Base-by-base conservation (phyloP, 2,113 vertebrate genomes). In the Nerophis lumbriciformis region DNA sequence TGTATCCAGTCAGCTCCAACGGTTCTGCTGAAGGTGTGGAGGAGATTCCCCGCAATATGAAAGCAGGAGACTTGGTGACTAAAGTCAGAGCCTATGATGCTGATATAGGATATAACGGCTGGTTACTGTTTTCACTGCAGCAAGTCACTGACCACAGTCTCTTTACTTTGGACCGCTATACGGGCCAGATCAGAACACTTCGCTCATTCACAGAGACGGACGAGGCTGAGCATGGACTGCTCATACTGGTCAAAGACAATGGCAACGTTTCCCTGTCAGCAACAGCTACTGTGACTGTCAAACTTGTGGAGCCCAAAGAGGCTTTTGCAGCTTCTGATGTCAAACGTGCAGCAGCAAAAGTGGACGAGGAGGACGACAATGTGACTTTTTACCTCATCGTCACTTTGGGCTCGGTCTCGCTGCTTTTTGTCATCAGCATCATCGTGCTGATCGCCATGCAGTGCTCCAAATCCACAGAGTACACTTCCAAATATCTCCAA, bases 91-190 rank as follows among this genome's bases (percentile, higher is more conserved):
- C 81, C 57, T 82, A 39, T 56, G 83, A 85, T 4, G 75, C 83
- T 67, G 83, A 85, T 75, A 71, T 82, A 38, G 81, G 83, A 68
- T 83, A 83, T 53, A 85, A 83, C 28, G 81, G 78, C 59, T 82
- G 82, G 72, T 35, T 84, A 36, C 72, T 79, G 6, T 84, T 73
- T 54, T 78, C 79, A 58, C 56, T 84, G n/a, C 69, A 73, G 54
- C 55, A 78, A 73, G 57, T 72, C 14, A 72, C 59, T 42, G 77
- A 80, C 65, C 75, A 75, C 59, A 73, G 67, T 68, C 70, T 84
- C 15, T 82, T 84, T 76, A 55, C 42, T 76, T 57, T 84, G 77
- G 75, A 79, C 48, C 79, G 72, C 58, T 76, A 72, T 13, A 80
- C 82, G 42, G 80, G 83, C 72, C 77, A 80, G 72, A 80, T 85